These are phyloP conservation scores for Chloroclystis v-ata DNA, from an alignment of 2,888 invertebrate genomes.

Conservation along the genomic window DNA sequence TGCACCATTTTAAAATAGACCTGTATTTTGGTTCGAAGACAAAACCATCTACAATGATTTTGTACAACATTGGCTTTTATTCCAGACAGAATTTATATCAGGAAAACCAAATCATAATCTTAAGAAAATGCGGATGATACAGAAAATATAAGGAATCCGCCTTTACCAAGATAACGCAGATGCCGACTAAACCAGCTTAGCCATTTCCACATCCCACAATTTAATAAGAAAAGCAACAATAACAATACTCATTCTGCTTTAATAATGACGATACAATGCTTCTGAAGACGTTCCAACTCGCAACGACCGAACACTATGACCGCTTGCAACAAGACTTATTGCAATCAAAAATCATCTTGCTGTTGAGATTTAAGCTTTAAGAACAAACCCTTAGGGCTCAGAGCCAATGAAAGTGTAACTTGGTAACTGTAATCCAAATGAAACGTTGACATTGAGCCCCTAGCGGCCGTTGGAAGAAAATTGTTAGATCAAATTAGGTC, in stretches of 20 bases:
- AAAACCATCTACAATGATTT: no score
- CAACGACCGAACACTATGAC: slow-evolving; percentile 57
- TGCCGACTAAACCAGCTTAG: slow-evolving; percentile 10
- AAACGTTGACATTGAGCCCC: slow-evolving; percentile 70
- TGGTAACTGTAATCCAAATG: slow-evolving; percentile 62
- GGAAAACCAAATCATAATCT: no score
- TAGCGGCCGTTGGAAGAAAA: slow-evolving; percentile 57
- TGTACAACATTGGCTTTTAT: no score
- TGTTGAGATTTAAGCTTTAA: slow-evolving; percentile 32
- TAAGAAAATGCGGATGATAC: no score
- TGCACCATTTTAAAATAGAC: no score
- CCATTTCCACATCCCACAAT: slow-evolving; percentile 23
- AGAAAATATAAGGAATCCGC: not conserved
- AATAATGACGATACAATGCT: slow-evolving; percentile 62
- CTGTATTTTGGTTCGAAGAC: no score
- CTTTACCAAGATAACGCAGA: not conserved
- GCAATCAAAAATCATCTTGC: slow-evolving; percentile 25
- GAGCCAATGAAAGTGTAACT: slow-evolving; percentile 25
- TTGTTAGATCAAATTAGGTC: slow-evolving; percentile 71
- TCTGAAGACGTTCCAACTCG: slow-evolving; percentile 60
- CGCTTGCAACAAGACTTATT: slow-evolving; percentile 47
- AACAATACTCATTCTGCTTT: slow-evolving; percentile 61
- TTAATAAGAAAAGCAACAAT: slow-evolving; percentile 53
- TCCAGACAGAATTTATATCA: no score
- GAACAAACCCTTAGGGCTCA: slow-evolving; percentile 16